Evolutionary conservation across 2,113 vertebrate genomes (phyloP).

Genomic region (Melanerpes formicivorus): DNA sequence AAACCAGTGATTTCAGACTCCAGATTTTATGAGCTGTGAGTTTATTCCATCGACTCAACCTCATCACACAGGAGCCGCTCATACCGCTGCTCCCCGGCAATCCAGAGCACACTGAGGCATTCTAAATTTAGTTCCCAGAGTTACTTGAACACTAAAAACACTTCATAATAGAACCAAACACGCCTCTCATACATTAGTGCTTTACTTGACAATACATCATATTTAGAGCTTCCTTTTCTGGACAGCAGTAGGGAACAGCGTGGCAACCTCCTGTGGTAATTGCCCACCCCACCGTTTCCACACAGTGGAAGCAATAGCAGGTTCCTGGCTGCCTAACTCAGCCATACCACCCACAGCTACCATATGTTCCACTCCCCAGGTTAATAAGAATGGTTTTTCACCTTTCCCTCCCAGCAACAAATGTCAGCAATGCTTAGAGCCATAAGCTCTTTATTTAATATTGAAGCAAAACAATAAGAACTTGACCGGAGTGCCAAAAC

Average conservation of each 20-base stretch:
- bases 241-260: slow-evolving; percentile 53
- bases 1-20: neutral
- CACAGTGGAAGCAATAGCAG: neutral
- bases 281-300: slow-evolving; percentile 51
- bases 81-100: neutral
- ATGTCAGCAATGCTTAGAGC: slow-evolving; percentile 66
- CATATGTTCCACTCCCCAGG: slow-evolving; percentile 61
- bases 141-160: neutral
- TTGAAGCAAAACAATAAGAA: slow-evolving; percentile 39
- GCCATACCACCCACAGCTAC: slow-evolving; percentile 63
- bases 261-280: slow-evolving; percentile 60
- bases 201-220: slow-evolving; percentile 25
- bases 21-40: neutral
- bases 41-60: neutral
- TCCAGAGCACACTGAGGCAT: neutral
- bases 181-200: slow-evolving; percentile 21
- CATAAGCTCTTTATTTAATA: slow-evolving; percentile 46
- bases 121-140: slow-evolving; percentile 51
- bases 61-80: neutral
- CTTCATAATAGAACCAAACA: neutral
- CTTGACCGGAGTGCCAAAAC: neutral
- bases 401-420: slow-evolving; percentile 71
- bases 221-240: slow-evolving; percentile 60
- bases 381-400: slow-evolving; percentile 60
- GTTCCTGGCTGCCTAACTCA: slow-evolving; percentile 44